Conservation (phyloP, 2,888 invertebrate species). For the Aphodius sticticus region DNA sequence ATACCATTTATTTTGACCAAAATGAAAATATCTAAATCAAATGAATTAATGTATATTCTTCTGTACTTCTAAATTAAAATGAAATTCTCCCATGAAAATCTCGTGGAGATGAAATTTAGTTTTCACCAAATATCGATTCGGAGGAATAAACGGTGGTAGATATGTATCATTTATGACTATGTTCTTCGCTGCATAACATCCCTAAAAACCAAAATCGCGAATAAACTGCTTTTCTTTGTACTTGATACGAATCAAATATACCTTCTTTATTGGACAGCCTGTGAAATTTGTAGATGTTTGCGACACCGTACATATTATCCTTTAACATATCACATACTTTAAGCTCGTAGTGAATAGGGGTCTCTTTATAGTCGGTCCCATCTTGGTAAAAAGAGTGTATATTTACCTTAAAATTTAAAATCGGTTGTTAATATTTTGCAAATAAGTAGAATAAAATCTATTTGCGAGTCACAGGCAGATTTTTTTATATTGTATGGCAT, state of each 20-base stretch:
- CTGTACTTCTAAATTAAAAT: not conserved
- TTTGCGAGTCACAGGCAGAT: too few species aligned
- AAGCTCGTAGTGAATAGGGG: not conserved
- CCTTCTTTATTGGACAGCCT: constrained; percentile 14
- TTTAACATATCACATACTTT: constrained; percentile 9
- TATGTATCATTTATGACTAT: not conserved
- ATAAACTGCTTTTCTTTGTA: not conserved
- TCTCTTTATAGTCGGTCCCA: not conserved
- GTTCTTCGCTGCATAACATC: not conserved
- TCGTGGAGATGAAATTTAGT: not conserved
- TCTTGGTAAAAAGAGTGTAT: not conserved
- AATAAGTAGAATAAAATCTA: too few species aligned
- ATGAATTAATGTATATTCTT: not conserved
- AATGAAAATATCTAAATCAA: not conserved
- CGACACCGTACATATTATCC: not conserved
- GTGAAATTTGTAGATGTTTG: constrained; percentile 4
- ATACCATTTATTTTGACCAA: not conserved
- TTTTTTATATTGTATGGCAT: too few species aligned
- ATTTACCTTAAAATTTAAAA: not conserved
- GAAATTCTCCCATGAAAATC: not conserved
- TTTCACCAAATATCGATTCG: not conserved
- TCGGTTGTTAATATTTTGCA: too few species aligned
- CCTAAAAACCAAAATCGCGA: not conserved
- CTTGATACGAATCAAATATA: not conserved
- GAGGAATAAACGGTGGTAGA: constrained; percentile 15